A percentile compares a stretch with the other conserved stretches of the same genome.
Evolutionary conservation across 2,113 vertebrate species (phyloP).

Genomic region (Mungos mungo): DNA sequence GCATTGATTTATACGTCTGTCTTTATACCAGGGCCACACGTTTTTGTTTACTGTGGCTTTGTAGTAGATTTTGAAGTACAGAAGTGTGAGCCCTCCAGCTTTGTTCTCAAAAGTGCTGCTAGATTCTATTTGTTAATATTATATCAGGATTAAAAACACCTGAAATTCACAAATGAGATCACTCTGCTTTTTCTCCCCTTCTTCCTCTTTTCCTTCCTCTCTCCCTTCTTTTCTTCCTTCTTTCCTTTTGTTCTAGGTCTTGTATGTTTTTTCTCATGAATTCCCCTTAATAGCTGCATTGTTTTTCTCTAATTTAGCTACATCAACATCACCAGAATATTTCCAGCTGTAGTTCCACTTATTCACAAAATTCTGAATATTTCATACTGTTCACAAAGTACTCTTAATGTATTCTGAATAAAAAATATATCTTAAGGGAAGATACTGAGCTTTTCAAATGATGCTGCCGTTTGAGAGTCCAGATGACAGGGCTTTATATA

Average conservation of each 20-base stretch:
- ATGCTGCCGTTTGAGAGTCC: not conserved
- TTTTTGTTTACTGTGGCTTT: not conserved
- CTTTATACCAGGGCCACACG: not conserved
- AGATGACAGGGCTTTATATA: not conserved
- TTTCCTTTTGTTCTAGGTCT: not conserved
- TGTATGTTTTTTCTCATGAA: not conserved
- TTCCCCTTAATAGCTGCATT: not conserved
- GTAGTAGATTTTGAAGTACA: not conserved
- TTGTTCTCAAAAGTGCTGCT: not conserved
- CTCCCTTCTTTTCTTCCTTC: not conserved
- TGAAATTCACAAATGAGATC: not conserved
- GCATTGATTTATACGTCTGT: not conserved
- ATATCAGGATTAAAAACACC: not conserved
- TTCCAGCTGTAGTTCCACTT: constrained; percentile 23
- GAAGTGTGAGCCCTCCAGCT: not conserved
- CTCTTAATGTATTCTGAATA: not conserved
- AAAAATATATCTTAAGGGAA: not conserved
- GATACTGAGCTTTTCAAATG: not conserved
- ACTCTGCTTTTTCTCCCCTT: not conserved
- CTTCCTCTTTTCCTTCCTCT: not conserved
- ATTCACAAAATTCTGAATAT: not conserved
- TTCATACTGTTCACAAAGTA: constrained; percentile 24
- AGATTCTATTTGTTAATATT: not conserved
- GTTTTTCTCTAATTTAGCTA: constrained; percentile 22
- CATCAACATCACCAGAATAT: not conserved